phyloP scores from a whole-genome alignment of 92 coral and sea anemone species.

The Palythoa grandis region DNA sequence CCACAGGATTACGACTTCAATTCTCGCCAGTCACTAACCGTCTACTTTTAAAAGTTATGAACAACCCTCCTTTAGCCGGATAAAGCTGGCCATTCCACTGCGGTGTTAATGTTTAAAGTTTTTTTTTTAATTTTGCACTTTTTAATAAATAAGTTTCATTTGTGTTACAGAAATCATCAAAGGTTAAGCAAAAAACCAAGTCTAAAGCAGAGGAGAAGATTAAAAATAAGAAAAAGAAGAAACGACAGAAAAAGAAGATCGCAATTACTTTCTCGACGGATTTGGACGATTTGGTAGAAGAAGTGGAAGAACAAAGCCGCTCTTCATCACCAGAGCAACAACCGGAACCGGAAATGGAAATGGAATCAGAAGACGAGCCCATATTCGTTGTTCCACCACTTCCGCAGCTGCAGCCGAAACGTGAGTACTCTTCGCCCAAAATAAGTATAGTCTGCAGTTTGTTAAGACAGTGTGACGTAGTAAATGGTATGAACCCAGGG shows the following conservation, averaged over 20 bases:
- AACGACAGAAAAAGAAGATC: conserved; percentile 58
- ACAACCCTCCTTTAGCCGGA: too few relatives aligned
- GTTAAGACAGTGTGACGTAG: neutral
- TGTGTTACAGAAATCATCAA: conserved; percentile 54
- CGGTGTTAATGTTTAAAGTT: too few relatives aligned
- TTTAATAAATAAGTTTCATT: neutral
- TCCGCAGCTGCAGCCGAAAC: neutral
- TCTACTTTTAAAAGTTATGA: too few relatives aligned
- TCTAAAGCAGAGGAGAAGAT: conserved; percentile 67
- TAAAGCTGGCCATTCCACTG: too few relatives aligned
- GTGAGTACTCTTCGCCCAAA: neutral
- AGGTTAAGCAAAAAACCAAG: conserved; percentile 58
- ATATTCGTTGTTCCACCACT: conserved; percentile 33
- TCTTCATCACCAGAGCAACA: conserved; percentile 73
- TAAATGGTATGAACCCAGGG: too few relatives aligned
- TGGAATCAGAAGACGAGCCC: conserved; percentile 24
- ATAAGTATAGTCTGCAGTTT: neutral
- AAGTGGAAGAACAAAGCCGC: conserved; percentile 48
- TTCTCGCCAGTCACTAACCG: too few relatives aligned
- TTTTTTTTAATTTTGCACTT: too few relatives aligned
- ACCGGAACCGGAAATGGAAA: conserved; percentile 46
- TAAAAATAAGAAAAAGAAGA: conserved; percentile 64
- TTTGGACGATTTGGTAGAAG: conserved; percentile 57
- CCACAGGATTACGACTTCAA: too few relatives aligned
- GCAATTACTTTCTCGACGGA: conserved; percentile 29